Evolutionary conservation across 2,888 invertebrate species (phyloP).

Genomic region (Tiliacea citrago): DNA sequence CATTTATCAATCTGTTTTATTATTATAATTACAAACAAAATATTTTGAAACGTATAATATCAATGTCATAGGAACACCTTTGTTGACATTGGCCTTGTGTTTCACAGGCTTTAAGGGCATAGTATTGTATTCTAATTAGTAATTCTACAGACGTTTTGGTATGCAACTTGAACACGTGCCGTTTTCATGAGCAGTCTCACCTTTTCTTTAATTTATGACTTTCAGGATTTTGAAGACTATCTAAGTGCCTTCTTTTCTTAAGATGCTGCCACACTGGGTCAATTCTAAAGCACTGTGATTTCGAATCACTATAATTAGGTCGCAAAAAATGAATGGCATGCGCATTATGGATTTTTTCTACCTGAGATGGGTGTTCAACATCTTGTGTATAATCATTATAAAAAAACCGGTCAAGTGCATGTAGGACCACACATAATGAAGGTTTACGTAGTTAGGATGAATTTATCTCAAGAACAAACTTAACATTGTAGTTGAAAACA

Average conservation of each 20-base stretch:
- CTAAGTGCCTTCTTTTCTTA: not conserved
- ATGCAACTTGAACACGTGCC: not conserved
- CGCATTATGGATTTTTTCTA: not conserved
- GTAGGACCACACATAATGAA: too few relatives aligned
- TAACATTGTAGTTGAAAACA: too few relatives aligned
- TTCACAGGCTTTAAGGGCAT: not conserved
- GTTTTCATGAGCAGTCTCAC: not conserved
- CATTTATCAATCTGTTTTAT: too few relatives aligned
- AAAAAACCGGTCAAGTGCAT: not conserved
- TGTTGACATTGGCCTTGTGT: not conserved
- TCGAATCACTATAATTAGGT: not conserved
- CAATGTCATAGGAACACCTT: not conserved
- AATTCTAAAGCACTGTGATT: not conserved
- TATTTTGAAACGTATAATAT: not conserved
- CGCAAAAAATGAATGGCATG: not conserved
- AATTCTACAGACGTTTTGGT: constrained; percentile 1
- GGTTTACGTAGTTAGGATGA: too few relatives aligned
- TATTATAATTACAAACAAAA: too few relatives aligned
- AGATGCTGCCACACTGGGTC: not conserved
- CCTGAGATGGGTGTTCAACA: not conserved
- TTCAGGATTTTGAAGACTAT: not conserved
- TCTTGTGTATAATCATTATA: not conserved
- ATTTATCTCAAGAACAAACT: too few relatives aligned
- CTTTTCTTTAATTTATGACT: not conserved
- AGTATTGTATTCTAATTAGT: constrained; percentile 37